A percentile compares a stretch with the other conserved stretches of the same genome.
These are phyloP conservation scores for Meleagris gallopavo DNA, from an alignment of 2,113 vertebrate genomes.

Conservation along the genomic window DNA sequence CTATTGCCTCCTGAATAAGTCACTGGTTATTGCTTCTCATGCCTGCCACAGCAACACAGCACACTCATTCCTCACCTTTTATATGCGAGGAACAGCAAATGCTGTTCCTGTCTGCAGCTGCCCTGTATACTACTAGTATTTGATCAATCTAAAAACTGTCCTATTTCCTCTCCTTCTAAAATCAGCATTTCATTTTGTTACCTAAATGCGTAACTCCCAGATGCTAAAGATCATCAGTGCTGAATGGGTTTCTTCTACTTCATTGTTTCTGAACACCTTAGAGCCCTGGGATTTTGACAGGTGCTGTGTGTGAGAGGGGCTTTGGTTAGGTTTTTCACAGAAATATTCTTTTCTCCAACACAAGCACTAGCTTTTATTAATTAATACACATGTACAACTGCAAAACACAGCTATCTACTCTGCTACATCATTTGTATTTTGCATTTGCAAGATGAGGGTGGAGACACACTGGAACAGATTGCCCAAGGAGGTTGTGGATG, in stretches of 20 bases:
- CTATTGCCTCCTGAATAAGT: conserved; percentile 2
- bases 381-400: rapidly evolving
- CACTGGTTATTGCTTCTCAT: background rate
- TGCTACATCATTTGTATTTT: background rate
- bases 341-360: background rate
- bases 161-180: background rate
- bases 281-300: background rate
- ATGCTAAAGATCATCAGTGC: background rate
- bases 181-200: background rate
- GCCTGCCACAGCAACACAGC: background rate
- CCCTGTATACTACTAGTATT: background rate
- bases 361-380: background rate
- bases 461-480: no score
- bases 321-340: background rate
- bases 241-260: background rate
- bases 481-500: no score
- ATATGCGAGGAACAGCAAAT: background rate
- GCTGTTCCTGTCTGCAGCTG: background rate
- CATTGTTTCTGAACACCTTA: background rate
- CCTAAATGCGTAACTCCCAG: background rate
- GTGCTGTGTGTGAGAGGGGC: background rate
- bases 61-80: background rate
- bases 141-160: background rate
- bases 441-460: background rate
- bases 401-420: background rate